Evolutionary conservation across 64 coral and sea anemone species (phyloP).

Genomic region (Porites australiensis): DNA sequence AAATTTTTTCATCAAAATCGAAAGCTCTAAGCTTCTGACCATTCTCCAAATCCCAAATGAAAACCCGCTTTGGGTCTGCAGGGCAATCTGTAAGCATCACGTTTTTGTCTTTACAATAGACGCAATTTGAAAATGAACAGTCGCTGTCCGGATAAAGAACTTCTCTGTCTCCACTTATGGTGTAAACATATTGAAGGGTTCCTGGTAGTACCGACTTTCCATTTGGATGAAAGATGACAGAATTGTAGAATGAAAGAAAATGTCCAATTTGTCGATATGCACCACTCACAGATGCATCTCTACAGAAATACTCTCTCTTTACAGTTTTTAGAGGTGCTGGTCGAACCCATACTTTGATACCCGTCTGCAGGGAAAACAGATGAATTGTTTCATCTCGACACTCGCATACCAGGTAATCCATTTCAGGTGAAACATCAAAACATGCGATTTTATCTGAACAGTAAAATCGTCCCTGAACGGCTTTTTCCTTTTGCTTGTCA

Average conservation of each 20-base stretch:
- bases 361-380: slow-evolving; percentile 26
- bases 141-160: background rate
- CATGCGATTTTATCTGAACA: slow-evolving; percentile 19
- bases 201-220: background rate
- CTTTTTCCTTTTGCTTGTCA: background rate
- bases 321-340: too few relatives aligned
- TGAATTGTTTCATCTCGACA: slow-evolving; percentile 34
- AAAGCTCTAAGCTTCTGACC: background rate
- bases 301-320: background rate
- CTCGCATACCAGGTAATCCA: slow-evolving; percentile 30
- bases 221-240: background rate
- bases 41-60: slow-evolving; percentile 6
- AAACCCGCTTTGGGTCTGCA: background rate
- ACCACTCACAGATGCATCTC: background rate
- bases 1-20: background rate
- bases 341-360: background rate
- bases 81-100: background rate
- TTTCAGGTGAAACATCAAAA: slow-evolving; percentile 31
- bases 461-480: background rate
- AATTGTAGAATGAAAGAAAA: background rate
- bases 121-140: background rate
- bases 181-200: background rate
- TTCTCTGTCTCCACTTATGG: background rate
- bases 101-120: background rate
- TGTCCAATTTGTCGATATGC: background rate